Evolutionary conservation across 1,140 invertebrate genomes (phyloP).

Genomic region (Drosophila micromelanica): DNA sequence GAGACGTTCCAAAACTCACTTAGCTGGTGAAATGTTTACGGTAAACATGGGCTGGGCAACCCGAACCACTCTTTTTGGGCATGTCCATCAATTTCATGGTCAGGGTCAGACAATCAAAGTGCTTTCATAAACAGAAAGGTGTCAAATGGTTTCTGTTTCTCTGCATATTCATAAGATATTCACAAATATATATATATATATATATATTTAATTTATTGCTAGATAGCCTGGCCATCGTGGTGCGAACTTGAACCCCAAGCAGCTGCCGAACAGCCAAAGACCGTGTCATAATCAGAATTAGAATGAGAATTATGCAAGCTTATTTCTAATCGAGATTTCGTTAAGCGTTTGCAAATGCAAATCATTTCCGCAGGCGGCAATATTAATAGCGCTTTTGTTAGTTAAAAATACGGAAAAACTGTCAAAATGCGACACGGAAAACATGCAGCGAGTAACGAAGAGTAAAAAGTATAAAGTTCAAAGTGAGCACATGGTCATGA

Average conservation of each 20-base stretch:
- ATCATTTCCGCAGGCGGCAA: slow-evolving; percentile 48
- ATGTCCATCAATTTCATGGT: slow-evolving; percentile 46
- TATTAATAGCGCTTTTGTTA: slow-evolving; percentile 16
- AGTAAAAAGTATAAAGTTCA: neutral
- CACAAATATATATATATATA: neutral
- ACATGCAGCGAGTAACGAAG: neutral
- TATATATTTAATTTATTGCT: neutral
- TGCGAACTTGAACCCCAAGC: slow-evolving; percentile 37
- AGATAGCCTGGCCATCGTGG: neutral
- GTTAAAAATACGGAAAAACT: neutral
- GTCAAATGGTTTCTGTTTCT: slow-evolving; percentile 30
- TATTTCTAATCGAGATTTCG: slow-evolving; percentile 26
- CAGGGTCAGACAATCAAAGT: slow-evolving; percentile 48
- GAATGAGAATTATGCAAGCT: slow-evolving; percentile 44
- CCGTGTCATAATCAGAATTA: slow-evolving; percentile 44
- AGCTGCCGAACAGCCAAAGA: slow-evolving; percentile 14
- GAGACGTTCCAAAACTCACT: slow-evolving; percentile 1
- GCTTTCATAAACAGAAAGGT: slow-evolving; percentile 51
- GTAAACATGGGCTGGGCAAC: slow-evolving; percentile 30
- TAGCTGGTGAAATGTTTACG: slow-evolving; percentile 42
- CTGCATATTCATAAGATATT: slow-evolving; percentile 40
- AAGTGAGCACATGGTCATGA: too few species aligned
- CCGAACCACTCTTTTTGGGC: slow-evolving; percentile 11
- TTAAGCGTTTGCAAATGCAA: slow-evolving; percentile 45
- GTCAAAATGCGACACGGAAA: neutral